Base-by-base conservation (phyloP, 2,888 invertebrate genomes). In the Lomographa bimaculata region DNA sequence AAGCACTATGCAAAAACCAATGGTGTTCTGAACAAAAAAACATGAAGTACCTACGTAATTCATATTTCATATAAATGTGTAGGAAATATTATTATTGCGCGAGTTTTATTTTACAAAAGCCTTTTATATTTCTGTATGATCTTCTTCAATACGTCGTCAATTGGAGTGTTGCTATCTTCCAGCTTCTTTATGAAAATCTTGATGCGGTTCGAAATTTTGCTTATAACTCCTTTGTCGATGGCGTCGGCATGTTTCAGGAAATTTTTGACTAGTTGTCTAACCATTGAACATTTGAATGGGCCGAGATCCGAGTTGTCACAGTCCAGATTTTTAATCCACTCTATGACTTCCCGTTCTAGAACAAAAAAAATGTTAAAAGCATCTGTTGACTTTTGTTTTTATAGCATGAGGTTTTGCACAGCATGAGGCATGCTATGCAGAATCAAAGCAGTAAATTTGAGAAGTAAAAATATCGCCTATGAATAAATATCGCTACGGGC, bases 281-380 rank as follows among this genome's bases (percentile, higher is more conserved):
- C 7, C 34, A 41, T 12, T 8, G 12, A 5, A 7, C 40, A 41
- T 25, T 34, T 29, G 1, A 41, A 14, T n/a, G 14, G 12, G 9
- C 34, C 29, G 5, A 34, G 6, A 9, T 12, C 1, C 11, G 40
- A 20, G 5, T 10, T 5, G 10, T n/a, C 2, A n/a, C 40, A 41
- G 5, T 41, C 9, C 20, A 37, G 23, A 8, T 39, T 38, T 5
- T 41, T 32, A 8, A 9, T 11, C 30, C 32, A 49, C 1, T 3
- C 7, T 18, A 26, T 38, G 16, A 40, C n/a, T 29, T 43, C 43
- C 7, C 7, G 10, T 37, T 28, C 36, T 36, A 16, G 24, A 39
- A 41, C 33, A 28, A 32, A 26, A 21, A 8, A 24, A 9, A 12
- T 3, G 6, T 3, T 4, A 30, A 19, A n/a, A n/a, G n/a, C n/a